phyloP scores from a whole-genome alignment of 2,797 vertebrate genomes.

The Cottoperca gobio region DNA sequence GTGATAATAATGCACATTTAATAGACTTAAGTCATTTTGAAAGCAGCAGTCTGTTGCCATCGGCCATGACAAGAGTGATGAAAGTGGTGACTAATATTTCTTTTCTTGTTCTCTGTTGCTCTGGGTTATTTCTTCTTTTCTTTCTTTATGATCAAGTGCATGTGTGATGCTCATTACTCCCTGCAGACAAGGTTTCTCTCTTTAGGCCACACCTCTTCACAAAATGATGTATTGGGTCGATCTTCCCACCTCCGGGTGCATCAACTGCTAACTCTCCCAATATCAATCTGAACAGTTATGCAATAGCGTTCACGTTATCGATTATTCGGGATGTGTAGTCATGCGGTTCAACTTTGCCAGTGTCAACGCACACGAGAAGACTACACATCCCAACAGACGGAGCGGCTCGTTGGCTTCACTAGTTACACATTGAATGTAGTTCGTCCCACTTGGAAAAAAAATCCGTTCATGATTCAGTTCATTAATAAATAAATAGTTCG shows the following conservation, averaged over 20 bases:
- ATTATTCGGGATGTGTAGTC: constrained; percentile 77
- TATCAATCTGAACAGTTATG: constrained; percentile 72
- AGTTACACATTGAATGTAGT: constrained; percentile 75
- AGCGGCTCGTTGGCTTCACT: constrained; percentile 68
- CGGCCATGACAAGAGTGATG: constrained; percentile 3
- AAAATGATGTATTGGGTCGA: constrained; percentile 7
- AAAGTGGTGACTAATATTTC: constrained; percentile 10
- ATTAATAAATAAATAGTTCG: constrained; percentile 78
- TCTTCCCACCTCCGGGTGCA: constrained; percentile 12
- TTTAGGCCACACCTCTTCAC: constrained; percentile 38
- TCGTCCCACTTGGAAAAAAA: constrained; percentile 72
- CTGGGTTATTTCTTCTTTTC: constrained; percentile 8
- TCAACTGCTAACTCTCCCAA: constrained; percentile 44
- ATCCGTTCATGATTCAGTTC: constrained; percentile 71
- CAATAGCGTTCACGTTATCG: constrained; percentile 64
- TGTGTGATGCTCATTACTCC: constrained; percentile 8
- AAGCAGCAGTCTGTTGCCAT: neutral
- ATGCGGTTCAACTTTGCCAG: constrained; percentile 63
- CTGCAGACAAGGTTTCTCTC: neutral
- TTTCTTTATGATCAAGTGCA: neutral
- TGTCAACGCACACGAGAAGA: constrained; percentile 39
- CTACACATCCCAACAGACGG: constrained; percentile 78
- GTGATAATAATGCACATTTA: neutral
- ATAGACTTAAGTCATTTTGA: neutral
- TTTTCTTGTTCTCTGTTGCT: neutral